phyloP scores from a whole-genome alignment of 2,888 invertebrate genomes.

The Steromphala cineraria region DNA sequence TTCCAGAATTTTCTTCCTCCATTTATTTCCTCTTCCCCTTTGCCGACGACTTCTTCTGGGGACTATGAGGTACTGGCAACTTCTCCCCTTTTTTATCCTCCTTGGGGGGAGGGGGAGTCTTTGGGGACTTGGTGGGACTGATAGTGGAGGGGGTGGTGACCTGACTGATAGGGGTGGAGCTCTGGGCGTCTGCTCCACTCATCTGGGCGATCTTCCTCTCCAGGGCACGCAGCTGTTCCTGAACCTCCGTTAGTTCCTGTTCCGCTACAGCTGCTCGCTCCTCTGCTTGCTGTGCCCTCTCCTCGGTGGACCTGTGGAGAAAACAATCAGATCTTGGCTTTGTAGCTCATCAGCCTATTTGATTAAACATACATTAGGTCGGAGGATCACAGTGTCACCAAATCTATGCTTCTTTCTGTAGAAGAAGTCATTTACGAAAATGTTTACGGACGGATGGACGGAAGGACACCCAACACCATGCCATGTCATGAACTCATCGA shows the following conservation, averaged over 20 bases:
- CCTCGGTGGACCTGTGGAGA: conserved; percentile 61
- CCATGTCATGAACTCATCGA: too few relatives aligned
- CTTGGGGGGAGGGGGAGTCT: conserved; percentile 31
- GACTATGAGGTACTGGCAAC: not conserved
- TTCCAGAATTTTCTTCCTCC: not conserved
- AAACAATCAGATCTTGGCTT: too few relatives aligned
- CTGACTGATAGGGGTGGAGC: conserved; percentile 25
- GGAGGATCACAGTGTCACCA: too few relatives aligned
- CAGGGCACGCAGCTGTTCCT: conserved; percentile 59
- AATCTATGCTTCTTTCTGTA: too few relatives aligned
- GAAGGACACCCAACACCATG: too few relatives aligned
- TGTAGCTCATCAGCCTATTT: too few relatives aligned
- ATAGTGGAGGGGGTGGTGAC: conserved; percentile 32
- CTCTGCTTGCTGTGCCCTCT: conserved; percentile 68
- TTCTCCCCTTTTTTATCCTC: conserved; percentile 41
- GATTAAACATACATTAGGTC: too few relatives aligned
- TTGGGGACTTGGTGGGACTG: conserved; percentile 33
- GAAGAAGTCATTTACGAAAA: too few relatives aligned
- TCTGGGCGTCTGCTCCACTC: conserved; percentile 25
- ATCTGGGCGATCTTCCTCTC: conserved; percentile 51
- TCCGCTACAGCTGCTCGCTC: conserved; percentile 60
- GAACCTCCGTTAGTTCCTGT: conserved; percentile 52
- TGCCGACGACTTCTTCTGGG: not conserved
- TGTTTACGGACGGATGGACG: too few relatives aligned
- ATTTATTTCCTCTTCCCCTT: conserved; percentile 4